Percentiles rank a stretch among this genome's conserved stretches.
These are phyloP conservation scores for Pachypanchax playfairii DNA, from an alignment of 2,113 vertebrate genomes.

Conservation along the genomic window DNA sequence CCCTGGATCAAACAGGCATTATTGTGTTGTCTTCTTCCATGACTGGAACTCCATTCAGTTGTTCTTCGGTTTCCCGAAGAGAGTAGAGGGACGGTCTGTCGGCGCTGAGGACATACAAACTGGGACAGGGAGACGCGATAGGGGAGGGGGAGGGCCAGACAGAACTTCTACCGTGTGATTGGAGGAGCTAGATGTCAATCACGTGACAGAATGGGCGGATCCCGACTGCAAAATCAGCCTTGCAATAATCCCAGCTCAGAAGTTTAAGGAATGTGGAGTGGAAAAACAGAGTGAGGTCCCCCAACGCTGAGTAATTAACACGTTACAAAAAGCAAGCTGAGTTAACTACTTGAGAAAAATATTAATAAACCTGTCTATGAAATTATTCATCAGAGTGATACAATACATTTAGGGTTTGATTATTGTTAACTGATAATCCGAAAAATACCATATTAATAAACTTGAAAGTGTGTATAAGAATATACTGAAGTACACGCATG, in stretches of 20 bases:
- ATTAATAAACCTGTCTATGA: no score
- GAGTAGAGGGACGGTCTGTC: slow-evolving; percentile 18
- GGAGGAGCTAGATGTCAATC: slow-evolving; percentile 54
- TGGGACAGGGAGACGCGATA: slow-evolving; percentile 14
- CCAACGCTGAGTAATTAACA: no score
- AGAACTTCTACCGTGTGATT: slow-evolving; percentile 5
- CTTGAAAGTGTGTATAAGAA: background rate
- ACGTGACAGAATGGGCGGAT: slow-evolving; percentile 25
- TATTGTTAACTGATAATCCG: no score
- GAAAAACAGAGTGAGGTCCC: slow-evolving; percentile 23
- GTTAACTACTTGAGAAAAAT: no score
- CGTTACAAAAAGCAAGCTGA: no score
- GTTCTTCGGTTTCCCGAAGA: slow-evolving; percentile 47
- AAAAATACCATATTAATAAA: no score
- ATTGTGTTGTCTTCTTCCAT: slow-evolving; percentile 75
- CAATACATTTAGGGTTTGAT: no score
- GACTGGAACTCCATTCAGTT: slow-evolving; percentile 33
- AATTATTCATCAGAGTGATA: no score
- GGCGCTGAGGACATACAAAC: slow-evolving; percentile 36
- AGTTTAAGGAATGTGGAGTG: slow-evolving; percentile 45
- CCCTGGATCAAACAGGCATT: slow-evolving; percentile 61
- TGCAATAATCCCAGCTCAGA: slow-evolving; percentile 29
- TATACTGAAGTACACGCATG: background rate
- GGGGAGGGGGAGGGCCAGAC: slow-evolving; percentile 16
- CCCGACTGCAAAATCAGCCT: slow-evolving; percentile 45